A percentile compares a stretch with the other conserved stretches of the same genome.
Evolutionary conservation across 2,113 vertebrate genomes (phyloP).

Genomic region (Melanerpes formicivorus): DNA sequence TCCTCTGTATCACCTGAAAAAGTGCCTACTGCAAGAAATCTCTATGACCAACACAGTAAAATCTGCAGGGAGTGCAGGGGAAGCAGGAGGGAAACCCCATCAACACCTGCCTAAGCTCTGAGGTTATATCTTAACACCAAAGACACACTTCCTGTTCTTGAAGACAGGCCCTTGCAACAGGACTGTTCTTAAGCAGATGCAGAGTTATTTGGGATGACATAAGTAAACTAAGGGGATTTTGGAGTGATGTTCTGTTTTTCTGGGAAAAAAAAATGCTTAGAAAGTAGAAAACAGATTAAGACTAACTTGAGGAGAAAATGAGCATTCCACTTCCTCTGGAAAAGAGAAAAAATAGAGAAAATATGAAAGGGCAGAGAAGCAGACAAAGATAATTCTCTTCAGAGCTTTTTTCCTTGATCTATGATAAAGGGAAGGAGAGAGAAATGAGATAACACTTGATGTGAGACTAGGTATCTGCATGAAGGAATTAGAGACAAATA

Average conservation of each 20-base stretch:
- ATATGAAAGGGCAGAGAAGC: background rate
- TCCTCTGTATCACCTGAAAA: background rate
- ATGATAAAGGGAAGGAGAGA: background rate
- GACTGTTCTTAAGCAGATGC: background rate
- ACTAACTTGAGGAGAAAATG: constrained; percentile 7
- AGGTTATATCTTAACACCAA: background rate
- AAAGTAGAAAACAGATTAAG: background rate
- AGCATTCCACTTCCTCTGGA: background rate
- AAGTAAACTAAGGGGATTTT: background rate
- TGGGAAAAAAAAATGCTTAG: background rate
- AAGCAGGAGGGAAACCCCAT: background rate
- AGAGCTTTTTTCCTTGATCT: background rate
- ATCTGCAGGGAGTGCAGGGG: background rate
- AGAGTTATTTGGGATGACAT: background rate
- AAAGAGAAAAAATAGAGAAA: background rate
- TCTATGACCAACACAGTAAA: background rate
- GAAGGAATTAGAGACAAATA: background rate
- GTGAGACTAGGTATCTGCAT: background rate
- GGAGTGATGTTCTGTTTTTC: background rate
- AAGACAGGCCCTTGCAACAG: background rate
- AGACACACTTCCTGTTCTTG: background rate
- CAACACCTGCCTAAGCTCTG: background rate
- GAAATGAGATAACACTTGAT: background rate
- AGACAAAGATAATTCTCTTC: background rate
- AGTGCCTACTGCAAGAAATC: background rate